Percentiles rank a stretch among this genome's conserved stretches.
phyloP scores from a whole-genome alignment of 2,888 invertebrate species.

The Leptopilina drosophilae region DNA sequence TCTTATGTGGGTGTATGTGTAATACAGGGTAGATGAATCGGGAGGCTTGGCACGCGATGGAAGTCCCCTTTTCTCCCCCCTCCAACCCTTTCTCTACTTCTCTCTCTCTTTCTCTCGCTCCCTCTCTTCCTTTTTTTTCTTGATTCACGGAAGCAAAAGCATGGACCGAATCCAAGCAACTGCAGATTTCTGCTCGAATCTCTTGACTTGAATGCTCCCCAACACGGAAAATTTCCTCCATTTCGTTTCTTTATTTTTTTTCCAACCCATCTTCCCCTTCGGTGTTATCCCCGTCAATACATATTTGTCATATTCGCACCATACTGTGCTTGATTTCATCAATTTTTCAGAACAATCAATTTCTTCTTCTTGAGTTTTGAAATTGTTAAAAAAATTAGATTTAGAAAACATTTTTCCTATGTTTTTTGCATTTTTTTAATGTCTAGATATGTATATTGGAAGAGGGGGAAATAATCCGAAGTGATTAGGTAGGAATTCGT shows the following conservation, averaged over 20 bases:
- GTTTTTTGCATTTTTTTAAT: too few species aligned
- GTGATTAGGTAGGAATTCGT: too few species aligned
- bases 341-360: background rate
- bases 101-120: background rate
- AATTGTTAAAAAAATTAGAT: too few species aligned
- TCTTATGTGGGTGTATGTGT: slow-evolving; percentile 22
- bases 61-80: slow-evolving; percentile 42
- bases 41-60: slow-evolving; percentile 63
- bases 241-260: slow-evolving; percentile 42
- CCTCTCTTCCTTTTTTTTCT: background rate
- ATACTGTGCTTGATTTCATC: slow-evolving; percentile 4
- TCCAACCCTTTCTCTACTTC: too few species aligned
- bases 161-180: slow-evolving; percentile 70
- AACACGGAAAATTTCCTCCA: slow-evolving; percentile 52
- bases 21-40: slow-evolving; percentile 58
- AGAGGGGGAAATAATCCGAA: too few species aligned
- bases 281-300: background rate
- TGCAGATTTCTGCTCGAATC: slow-evolving; percentile 65
- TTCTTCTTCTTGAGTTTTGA: background rate
- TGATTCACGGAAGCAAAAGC: slow-evolving; percentile 44
- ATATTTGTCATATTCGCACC: slow-evolving; percentile 13
- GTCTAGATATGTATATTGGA: too few species aligned
- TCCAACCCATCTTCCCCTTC: background rate
- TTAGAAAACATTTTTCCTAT: too few species aligned
- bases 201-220: slow-evolving; percentile 55